A percentile compares a stretch with the other conserved stretches of the same genome.
phyloP scores from a whole-genome alignment of 2,888 invertebrate genomes.

The Lobophora halterata region DNA sequence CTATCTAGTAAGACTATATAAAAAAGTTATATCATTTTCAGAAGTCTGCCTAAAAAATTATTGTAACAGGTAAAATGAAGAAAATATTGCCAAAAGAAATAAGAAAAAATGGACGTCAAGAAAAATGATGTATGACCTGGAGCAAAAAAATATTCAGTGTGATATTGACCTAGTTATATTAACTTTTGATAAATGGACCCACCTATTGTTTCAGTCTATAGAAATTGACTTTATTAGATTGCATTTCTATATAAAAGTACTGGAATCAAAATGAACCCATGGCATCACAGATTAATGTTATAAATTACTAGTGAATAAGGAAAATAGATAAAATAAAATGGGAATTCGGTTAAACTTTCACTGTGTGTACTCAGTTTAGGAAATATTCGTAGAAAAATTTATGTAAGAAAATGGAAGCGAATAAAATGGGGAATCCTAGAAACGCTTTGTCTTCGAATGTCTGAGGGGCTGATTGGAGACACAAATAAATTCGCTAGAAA shows the following conservation, averaged over 20 bases:
- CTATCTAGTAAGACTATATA: no score
- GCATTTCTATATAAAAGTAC: no score
- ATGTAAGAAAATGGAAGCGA: slow-evolving; percentile 19
- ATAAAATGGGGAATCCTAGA: slow-evolving; percentile 43
- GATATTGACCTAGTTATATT: slow-evolving; percentile 53
- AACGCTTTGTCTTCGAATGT: slow-evolving; percentile 58
- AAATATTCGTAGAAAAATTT: slow-evolving; percentile 7
- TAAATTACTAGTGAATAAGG: no score
- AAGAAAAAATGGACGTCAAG: slow-evolving; percentile 64
- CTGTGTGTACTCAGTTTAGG: slow-evolving; percentile 1
- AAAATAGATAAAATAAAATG: no score
- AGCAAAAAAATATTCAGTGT: slow-evolving; percentile 49
- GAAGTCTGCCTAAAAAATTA: slow-evolving; percentile 9
- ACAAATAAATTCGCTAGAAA: slow-evolving; percentile 62
- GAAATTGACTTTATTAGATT: slow-evolving; percentile 32
- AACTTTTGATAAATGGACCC: slow-evolving; percentile 58
- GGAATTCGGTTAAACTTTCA: no score
- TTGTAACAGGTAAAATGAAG: slow-evolving; percentile 24
- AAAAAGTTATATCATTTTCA: no score
- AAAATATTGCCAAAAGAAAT: slow-evolving; percentile 44
- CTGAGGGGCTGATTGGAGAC: slow-evolving; percentile 64
- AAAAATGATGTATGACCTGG: slow-evolving; percentile 65
- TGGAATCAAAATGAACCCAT: no score
- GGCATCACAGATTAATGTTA: no score
- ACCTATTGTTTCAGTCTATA: slow-evolving; percentile 32